Evolutionary conservation across 2,797 vertebrate genomes (phyloP).

Genomic region (Kryptolebias ocellatus): DNA sequence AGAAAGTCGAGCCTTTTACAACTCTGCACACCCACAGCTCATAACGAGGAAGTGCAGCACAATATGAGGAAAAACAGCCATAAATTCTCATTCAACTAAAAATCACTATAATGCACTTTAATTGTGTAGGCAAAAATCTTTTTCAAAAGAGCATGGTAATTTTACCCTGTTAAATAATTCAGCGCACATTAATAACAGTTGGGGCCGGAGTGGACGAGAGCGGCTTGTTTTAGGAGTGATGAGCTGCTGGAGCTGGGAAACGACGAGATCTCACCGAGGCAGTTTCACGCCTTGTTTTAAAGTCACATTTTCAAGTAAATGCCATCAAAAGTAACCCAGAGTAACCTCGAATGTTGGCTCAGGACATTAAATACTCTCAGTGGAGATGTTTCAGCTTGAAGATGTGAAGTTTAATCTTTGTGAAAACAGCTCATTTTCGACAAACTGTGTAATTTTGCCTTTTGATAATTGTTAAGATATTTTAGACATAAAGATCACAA

Average conservation of each 20-base stretch:
- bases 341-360: slow-evolving; percentile 50
- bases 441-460: slow-evolving; percentile 14
- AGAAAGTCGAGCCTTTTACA: slow-evolving; percentile 44
- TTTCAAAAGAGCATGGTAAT: slow-evolving; percentile 86
- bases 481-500: neutral
- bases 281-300: slow-evolving; percentile 65
- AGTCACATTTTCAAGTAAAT: slow-evolving; percentile 74
- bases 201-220: slow-evolving; percentile 73
- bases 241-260: slow-evolving; percentile 75
- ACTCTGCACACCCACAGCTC: slow-evolving; percentile 41
- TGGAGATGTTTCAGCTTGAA: slow-evolving; percentile 22
- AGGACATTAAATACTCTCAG: slow-evolving; percentile 38
- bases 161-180: slow-evolving; percentile 88
- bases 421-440: slow-evolving; percentile 4
- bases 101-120: slow-evolving; percentile 86
- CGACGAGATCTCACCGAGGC: slow-evolving; percentile 66
- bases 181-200: slow-evolving; percentile 85
- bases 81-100: slow-evolving; percentile 81
- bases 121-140: slow-evolving; percentile 86
- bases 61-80: slow-evolving; percentile 66
- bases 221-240: slow-evolving; percentile 82
- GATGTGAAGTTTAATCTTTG: slow-evolving; percentile 16
- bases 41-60: slow-evolving; percentile 53
- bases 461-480: slow-evolving; percentile 4
- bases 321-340: slow-evolving; percentile 62